Conservation (phyloP, 2,888 invertebrate genomes). For the Actias luna region DNA sequence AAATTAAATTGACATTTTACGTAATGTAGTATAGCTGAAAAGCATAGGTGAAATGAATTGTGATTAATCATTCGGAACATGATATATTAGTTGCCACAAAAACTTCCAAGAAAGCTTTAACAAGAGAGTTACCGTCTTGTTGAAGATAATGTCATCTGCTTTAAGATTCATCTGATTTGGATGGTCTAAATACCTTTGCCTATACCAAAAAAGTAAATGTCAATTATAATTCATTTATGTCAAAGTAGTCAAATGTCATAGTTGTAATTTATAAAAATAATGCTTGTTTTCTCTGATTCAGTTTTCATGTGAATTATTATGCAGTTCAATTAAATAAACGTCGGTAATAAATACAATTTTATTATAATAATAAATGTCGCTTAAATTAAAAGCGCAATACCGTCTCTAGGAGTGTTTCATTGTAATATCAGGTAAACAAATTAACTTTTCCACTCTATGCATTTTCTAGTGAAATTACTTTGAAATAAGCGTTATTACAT, state of each 20-base stretch:
- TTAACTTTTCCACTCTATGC: neutral
- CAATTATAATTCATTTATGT: neutral
- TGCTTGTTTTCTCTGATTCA: slow-evolving; percentile 24
- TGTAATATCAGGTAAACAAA: neutral
- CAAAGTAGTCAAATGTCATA: neutral
- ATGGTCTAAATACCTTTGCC: no score
- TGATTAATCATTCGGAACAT: no score
- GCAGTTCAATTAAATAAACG: slow-evolving; percentile 12
- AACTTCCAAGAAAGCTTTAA: no score
- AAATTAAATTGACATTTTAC: no score
- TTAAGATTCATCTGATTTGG: no score
- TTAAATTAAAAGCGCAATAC: neutral
- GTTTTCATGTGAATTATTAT: slow-evolving; percentile 13
- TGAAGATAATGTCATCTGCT: no score
- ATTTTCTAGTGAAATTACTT: neutral
- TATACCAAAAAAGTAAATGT: no score
- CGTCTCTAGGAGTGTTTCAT: neutral
- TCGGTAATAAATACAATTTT: neutral
- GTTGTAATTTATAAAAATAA: slow-evolving; percentile 32
- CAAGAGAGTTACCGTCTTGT: no score
- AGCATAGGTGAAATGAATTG: no score
- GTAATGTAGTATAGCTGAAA: no score
- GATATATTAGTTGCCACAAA: no score
- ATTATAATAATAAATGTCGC: neutral
- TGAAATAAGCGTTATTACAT: neutral